Conservation (phyloP, 1,140 invertebrate species). For the Trichonephila clavipes region DNA sequence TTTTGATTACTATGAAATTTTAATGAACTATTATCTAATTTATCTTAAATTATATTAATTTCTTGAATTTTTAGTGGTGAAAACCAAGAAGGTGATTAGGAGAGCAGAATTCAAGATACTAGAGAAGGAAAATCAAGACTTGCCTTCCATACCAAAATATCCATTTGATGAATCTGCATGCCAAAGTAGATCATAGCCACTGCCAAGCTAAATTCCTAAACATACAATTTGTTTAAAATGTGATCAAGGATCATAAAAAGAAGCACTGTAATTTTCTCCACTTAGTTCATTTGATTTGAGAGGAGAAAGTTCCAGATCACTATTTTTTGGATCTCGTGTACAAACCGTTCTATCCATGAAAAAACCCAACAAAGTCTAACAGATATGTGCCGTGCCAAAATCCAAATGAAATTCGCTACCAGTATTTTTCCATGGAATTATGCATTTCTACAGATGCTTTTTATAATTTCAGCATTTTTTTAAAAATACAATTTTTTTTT, state of each 20-base stretch:
- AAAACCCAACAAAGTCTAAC: background rate
- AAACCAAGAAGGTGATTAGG: slow-evolving; percentile 59
- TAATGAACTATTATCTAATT: background rate
- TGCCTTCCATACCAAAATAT: slow-evolving; percentile 41
- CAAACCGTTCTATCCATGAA: background rate
- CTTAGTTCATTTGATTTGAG: background rate
- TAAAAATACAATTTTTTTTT: background rate
- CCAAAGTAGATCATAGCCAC: slow-evolving; percentile 27
- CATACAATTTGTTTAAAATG: background rate
- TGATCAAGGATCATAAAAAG: background rate
- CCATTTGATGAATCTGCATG: slow-evolving; percentile 7
- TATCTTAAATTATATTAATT: background rate
- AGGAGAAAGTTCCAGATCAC: background rate
- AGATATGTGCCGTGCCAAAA: slow-evolving; percentile 2
- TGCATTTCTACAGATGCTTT: background rate
- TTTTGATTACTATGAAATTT: background rate
- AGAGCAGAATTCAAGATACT: slow-evolving; percentile 52
- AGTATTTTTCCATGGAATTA: slow-evolving; percentile 19
- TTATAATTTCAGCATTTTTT: slow-evolving; percentile 28
- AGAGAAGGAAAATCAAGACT: slow-evolving; percentile 26
- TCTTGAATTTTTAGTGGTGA: slow-evolving; percentile 41
- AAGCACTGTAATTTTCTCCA: background rate
- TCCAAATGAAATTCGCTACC: background rate
- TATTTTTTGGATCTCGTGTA: background rate
- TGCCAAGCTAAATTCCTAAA: slow-evolving; percentile 16